Percentiles rank a stretch among this genome's conserved stretches.
Evolutionary conservation across 2,888 invertebrate genomes (phyloP).

Genomic region (Eupithecia subfuscata): DNA sequence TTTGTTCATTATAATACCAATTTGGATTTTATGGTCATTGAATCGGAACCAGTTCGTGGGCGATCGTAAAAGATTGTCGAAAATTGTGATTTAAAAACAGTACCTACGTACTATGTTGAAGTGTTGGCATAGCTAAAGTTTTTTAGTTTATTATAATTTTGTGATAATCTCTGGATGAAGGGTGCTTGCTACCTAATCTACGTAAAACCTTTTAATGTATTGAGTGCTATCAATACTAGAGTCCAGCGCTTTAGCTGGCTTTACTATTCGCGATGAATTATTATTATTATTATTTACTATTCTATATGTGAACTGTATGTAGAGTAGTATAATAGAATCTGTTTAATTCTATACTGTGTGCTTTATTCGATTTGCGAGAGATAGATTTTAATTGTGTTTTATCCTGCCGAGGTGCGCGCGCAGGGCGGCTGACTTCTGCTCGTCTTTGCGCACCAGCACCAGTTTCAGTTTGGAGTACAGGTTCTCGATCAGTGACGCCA

Average conservation of each 20-base stretch:
- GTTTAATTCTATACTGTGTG: too few relatives aligned
- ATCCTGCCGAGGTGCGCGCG: constrained; percentile 94
- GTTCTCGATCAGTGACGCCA: constrained; percentile 97
- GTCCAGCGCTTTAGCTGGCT: too few relatives aligned
- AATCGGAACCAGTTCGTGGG: constrained; percentile 37
- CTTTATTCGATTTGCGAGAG: too few relatives aligned
- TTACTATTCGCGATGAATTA: not conserved
- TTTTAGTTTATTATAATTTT: not conserved
- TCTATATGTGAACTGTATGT: too few relatives aligned
- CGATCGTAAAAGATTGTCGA: constrained; percentile 11
- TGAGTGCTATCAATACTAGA: too few relatives aligned
- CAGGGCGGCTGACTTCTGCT: constrained; percentile 91
- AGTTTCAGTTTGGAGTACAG: constrained; percentile 98
- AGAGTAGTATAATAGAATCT: too few relatives aligned
- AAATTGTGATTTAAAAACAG: constrained; percentile 9
- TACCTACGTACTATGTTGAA: not conserved
- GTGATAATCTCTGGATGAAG: not conserved
- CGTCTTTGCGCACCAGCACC: constrained; percentile 96
- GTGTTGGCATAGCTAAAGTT: not conserved
- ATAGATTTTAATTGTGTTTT: too few relatives aligned
- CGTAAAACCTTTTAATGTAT: too few relatives aligned
- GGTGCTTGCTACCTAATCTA: not conserved
- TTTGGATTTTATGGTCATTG: constrained; percentile 29
- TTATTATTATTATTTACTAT: too few relatives aligned
- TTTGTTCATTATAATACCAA: constrained; percentile 28